A percentile compares a stretch with the other conserved stretches of the same genome.
phyloP scores from a whole-genome alignment of 1,140 invertebrate genomes.

The Trichogramma pretiosum region DNA sequence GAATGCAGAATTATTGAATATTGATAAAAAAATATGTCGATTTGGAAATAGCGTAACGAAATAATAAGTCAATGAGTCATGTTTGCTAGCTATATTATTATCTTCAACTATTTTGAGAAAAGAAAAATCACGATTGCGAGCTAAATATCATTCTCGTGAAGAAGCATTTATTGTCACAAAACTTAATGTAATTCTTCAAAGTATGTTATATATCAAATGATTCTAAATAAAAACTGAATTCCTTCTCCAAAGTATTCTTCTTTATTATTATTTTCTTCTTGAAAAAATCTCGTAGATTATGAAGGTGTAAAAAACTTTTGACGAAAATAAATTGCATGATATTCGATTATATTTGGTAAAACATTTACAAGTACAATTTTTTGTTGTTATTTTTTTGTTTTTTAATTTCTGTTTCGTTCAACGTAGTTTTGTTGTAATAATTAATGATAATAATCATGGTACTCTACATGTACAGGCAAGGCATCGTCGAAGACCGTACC shows the following conservation, averaged over 20 bases:
- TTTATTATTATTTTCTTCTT: too few species aligned
- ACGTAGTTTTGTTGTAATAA: conserved; percentile 32
- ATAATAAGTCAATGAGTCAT: conserved; percentile 5
- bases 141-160: too few species aligned
- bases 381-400: conserved; percentile 42
- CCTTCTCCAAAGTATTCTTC: too few species aligned
- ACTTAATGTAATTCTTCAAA: conserved; percentile 11
- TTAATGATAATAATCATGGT: too few species aligned
- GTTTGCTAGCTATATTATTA: conserved; percentile 6
- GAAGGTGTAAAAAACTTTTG: too few species aligned
- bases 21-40: too few species aligned
- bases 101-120: conserved; percentile 10
- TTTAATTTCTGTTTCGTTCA: too few species aligned
- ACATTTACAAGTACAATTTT: conserved; percentile 49
- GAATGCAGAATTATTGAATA: too few species aligned
- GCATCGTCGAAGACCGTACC: conserved; percentile 45
- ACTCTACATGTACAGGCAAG: conserved; percentile 47
- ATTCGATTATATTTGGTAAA: conserved; percentile 48
- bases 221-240: conserved; percentile 6
- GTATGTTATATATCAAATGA: conserved; percentile 13
- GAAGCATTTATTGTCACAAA: conserved; percentile 11
- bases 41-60: too few species aligned
- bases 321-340: too few species aligned
- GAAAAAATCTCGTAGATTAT: too few species aligned
- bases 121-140: conserved; percentile 3